These are phyloP conservation scores for Pelodiscus sinensis DNA, from an alignment of 2,113 vertebrate species.

Conservation along the genomic window DNA sequence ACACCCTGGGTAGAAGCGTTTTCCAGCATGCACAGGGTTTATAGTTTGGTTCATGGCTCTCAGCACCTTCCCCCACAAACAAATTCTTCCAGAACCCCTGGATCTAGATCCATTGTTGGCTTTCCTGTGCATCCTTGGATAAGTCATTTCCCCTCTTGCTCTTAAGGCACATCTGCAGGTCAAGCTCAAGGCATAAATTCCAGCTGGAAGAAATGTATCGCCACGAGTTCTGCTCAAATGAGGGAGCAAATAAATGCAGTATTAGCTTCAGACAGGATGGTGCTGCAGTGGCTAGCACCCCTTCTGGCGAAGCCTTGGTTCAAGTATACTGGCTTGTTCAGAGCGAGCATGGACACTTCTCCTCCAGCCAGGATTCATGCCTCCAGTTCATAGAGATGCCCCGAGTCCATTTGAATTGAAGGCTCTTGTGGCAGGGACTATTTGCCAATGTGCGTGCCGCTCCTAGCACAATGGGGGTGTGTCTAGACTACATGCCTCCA, in stretches of 20 bases:
- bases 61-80: no score
- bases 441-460: rapidly evolving
- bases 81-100: no score
- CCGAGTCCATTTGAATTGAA: not conserved
- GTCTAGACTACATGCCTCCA: no score
- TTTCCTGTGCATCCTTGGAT: rapidly evolving
- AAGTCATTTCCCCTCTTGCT: not conserved
- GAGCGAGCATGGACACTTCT: not conserved
- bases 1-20: no score
- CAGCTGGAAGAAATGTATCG: not conserved
- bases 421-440: not conserved
- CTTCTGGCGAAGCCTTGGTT: not conserved
- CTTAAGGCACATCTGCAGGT: not conserved
- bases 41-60: no score
- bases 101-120: not conserved
- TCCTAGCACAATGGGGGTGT: not conserved
- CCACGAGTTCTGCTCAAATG: not conserved
- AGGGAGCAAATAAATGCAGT: not conserved
- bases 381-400: not conserved
- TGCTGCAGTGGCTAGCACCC: not conserved
- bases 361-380: not conserved
- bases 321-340: not conserved
- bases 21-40: no score
- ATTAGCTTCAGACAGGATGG: not conserved
- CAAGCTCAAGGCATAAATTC: not conserved